phyloP scores from a whole-genome alignment of 2,113 vertebrate genomes.

The Nansenia antarctica region DNA sequence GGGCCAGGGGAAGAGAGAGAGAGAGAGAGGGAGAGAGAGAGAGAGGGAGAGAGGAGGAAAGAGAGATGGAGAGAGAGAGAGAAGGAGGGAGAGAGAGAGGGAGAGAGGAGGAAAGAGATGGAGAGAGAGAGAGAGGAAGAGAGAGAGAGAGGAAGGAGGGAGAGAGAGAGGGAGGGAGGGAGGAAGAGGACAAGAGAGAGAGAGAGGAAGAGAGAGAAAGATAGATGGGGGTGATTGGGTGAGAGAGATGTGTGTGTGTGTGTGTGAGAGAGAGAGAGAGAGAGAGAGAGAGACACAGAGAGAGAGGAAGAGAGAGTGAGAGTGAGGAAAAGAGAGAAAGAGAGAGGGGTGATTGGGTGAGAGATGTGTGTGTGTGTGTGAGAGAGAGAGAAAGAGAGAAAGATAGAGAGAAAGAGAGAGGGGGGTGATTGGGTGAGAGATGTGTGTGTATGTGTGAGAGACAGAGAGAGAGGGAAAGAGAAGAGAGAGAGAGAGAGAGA shows the following conservation, averaged over 20 bases:
- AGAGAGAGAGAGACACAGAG: background rate
- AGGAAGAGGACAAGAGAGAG: background rate
- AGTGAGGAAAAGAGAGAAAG: too few relatives aligned
- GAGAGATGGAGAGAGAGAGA: too few relatives aligned
- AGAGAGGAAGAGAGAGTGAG: background rate
- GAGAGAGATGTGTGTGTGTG: background rate
- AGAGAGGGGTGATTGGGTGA: too few relatives aligned
- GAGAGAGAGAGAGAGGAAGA: too few relatives aligned
- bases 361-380: too few relatives aligned
- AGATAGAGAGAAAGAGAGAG: conserved; percentile 22
- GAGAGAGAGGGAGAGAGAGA: conserved; percentile 18
- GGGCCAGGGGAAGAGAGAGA: conserved; percentile 33
- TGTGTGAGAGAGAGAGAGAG: background rate
- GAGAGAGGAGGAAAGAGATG: too few relatives aligned
- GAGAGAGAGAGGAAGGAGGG: background rate
- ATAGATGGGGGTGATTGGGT: background rate
- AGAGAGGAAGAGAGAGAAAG: conserved; percentile 3
- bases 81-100: conserved; percentile 1
- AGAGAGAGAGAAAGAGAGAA: conserved; percentile 8
- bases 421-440: too few relatives aligned
- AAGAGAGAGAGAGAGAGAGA: conserved; percentile 19
- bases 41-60: background rate
- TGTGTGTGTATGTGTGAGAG: background rate
- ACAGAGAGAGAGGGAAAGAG: conserved; percentile 5
- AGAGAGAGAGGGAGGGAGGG: background rate